Evolutionary conservation across 1,140 invertebrate species (phyloP).

Genomic region (Papilio helenus): DNA sequence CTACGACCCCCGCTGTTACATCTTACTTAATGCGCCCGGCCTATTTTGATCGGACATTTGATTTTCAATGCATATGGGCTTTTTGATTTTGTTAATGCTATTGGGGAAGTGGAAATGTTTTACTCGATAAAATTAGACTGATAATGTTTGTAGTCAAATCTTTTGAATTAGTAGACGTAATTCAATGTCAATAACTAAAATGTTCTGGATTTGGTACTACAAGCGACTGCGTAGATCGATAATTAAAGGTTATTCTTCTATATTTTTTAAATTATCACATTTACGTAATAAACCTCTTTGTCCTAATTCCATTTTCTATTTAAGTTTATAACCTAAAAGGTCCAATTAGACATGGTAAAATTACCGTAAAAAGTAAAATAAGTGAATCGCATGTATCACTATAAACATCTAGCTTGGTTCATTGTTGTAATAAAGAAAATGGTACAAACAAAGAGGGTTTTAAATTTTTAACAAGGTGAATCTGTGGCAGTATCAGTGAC

Average conservation of each 20-base stretch:
- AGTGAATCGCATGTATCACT: not conserved
- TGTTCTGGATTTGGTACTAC: no score
- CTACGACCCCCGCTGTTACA: conserved; percentile 69
- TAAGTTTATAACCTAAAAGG: no score
- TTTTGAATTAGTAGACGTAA: not conserved
- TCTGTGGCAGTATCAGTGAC: conserved; percentile 43
- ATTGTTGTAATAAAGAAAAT: not conserved
- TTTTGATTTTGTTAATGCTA: conserved; percentile 47
- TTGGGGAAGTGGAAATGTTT: conserved; percentile 27
- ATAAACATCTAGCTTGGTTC: not conserved
- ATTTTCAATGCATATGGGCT: conserved; percentile 64
- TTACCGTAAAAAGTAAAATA: no score
- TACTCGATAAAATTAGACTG: conserved; percentile 18
- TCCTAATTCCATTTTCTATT: no score
- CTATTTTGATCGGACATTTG: conserved; percentile 73
- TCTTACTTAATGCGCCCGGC: conserved; percentile 75
- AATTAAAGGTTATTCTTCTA: no score
- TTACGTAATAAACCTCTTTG: no score
- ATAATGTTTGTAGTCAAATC: not conserved
- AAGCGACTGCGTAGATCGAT: no score
- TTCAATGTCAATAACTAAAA: not conserved
- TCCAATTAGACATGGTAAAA: no score
- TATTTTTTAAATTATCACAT: no score
- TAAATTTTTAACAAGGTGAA: conserved; percentile 57
- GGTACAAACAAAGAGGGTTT: conserved; percentile 44